Conservation (phyloP, 2,113 vertebrate species). For the Dunckerocampus dactyliophorus region DNA sequence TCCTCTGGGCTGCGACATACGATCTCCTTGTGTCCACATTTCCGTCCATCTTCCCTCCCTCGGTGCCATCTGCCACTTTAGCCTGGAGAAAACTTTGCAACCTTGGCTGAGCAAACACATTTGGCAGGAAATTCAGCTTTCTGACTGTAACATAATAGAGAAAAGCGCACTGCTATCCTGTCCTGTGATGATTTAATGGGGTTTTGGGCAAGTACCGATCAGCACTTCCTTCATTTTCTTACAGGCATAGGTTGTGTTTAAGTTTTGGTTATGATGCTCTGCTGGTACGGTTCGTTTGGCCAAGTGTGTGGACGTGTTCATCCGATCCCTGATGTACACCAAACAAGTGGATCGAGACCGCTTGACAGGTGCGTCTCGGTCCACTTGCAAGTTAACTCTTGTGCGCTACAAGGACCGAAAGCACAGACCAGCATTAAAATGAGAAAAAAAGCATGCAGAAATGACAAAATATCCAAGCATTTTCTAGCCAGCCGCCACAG, state of each 20-base stretch:
- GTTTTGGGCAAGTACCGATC: not conserved
- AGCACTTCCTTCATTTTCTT: not conserved
- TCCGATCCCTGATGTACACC: too few relatives aligned
- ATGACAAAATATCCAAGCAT: too few relatives aligned
- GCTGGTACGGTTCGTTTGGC: too few relatives aligned
- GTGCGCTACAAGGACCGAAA: too few relatives aligned
- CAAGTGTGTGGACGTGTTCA: too few relatives aligned
- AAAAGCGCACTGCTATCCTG: not conserved
- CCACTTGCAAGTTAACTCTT: too few relatives aligned
- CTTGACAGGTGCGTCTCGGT: too few relatives aligned
- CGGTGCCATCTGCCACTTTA: constrained; percentile 48
- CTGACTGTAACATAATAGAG: not conserved
- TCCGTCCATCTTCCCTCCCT: constrained; percentile 12
- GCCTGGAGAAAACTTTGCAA: constrained; percentile 32
- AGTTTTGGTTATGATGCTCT: not conserved
- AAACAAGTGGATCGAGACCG: too few relatives aligned
- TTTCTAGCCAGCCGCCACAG: too few relatives aligned
- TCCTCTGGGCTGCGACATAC: constrained; percentile 39
- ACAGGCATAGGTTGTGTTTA: not conserved
- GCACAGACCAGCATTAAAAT: too few relatives aligned
- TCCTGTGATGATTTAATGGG: not conserved
- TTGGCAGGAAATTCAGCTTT: not conserved
- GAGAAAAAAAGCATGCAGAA: not conserved
- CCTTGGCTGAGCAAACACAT: not conserved
- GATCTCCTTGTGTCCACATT: constrained; percentile 31